Conservation (phyloP, 2,113 vertebrate species). For the Elephantulus edwardii region DNA sequence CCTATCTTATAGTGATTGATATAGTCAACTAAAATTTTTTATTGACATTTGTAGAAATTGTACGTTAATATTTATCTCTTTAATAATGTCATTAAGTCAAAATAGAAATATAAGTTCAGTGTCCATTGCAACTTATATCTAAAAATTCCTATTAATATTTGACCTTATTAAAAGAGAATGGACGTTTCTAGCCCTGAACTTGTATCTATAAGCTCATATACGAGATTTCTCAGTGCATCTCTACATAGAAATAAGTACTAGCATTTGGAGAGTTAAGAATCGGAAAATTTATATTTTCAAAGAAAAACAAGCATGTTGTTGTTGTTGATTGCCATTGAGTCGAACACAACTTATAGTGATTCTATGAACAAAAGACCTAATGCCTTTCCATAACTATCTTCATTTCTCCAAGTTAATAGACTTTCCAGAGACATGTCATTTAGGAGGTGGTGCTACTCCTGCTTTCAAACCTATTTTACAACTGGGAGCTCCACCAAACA, state of each 20-base stretch:
- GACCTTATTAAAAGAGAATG: not conserved
- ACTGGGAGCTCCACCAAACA: too few species aligned
- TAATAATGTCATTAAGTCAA: not conserved
- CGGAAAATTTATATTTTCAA: conserved; percentile 27
- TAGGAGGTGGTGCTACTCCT: too few species aligned
- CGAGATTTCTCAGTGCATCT: not conserved
- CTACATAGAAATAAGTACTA: conserved; percentile 7
- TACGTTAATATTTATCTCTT: not conserved
- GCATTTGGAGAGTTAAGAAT: not conserved
- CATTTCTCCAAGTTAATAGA: too few species aligned
- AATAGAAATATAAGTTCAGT: not conserved
- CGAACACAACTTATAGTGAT: too few species aligned
- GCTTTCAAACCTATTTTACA: too few species aligned
- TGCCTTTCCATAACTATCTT: too few species aligned
- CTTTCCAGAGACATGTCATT: too few species aligned
- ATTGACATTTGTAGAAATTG: not conserved
- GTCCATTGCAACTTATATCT: not conserved
- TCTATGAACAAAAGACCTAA: too few species aligned
- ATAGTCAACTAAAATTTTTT: conserved; percentile 11
- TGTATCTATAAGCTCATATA: not conserved
- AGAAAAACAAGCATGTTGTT: too few species aligned
- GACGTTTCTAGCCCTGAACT: not conserved
- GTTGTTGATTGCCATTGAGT: too few species aligned
- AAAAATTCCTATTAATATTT: conserved; percentile 2
- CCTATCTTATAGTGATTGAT: not conserved